phyloP scores from a whole-genome alignment of 2,888 invertebrate species.

The Aporophyla lueneburgensis region DNA sequence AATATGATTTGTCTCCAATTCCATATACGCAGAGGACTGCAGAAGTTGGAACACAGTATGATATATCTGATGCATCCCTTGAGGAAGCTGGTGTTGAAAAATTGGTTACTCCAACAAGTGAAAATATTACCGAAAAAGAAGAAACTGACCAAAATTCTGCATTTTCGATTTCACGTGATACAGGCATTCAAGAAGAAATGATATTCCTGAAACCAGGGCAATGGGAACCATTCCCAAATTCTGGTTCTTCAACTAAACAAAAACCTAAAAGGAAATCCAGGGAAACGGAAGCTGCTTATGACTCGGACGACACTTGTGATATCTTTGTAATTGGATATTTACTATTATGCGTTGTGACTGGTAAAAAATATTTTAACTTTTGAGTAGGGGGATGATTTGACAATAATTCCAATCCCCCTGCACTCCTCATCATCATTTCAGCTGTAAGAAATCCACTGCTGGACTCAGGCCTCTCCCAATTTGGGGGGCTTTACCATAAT shows the following conservation, averaged over 20 bases:
- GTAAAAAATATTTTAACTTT: conserved; percentile 6
- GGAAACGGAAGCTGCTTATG: background rate
- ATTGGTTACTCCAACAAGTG: background rate
- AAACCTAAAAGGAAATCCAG: background rate
- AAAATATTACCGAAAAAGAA: background rate
- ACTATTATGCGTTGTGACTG: background rate
- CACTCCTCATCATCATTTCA: no score
- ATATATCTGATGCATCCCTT: background rate
- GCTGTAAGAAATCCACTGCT: no score
- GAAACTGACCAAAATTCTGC: background rate
- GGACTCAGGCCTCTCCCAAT: no score
- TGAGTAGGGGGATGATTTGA: background rate
- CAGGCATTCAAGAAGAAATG: background rate
- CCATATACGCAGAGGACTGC: background rate
- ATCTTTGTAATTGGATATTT: conserved; percentile 30
- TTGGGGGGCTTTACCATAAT: no score
- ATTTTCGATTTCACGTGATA: background rate
- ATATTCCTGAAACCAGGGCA: background rate
- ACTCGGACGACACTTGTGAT: conserved; percentile 22
- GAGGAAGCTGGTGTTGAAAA: conserved; percentile 8
- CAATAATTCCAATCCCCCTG: background rate
- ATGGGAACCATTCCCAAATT: background rate
- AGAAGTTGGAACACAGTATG: background rate
- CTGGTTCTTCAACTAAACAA: background rate
- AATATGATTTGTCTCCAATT: background rate